A percentile compares a stretch with the other conserved stretches of the same genome.
These are phyloP conservation scores for Hermaeophaga mercurialis DNA, from an alignment of 2,888 invertebrate species.

Conservation along the genomic window DNA sequence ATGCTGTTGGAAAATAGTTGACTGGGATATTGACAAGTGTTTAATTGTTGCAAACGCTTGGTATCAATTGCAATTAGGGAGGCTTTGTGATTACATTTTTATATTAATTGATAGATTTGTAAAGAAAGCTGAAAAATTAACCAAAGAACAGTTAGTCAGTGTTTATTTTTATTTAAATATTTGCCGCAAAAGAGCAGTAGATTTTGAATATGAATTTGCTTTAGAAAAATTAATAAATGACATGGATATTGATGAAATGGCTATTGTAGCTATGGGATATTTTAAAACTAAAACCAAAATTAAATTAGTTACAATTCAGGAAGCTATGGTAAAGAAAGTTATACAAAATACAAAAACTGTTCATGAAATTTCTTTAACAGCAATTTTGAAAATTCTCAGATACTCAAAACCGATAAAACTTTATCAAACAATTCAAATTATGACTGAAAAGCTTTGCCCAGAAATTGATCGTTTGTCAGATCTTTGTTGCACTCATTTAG, in stretches of 20 bases:
- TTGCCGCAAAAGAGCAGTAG: constrained; percentile 61
- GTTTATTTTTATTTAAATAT: constrained; percentile 70
- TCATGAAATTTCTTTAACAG: constrained; percentile 69
- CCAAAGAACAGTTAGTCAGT: constrained; percentile 68
- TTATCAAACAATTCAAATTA: constrained; percentile 57
- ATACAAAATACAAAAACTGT: constrained; percentile 61
- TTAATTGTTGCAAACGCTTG: constrained; percentile 69
- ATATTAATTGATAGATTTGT: constrained; percentile 63
- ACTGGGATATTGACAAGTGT: constrained; percentile 62
- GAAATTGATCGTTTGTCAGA: constrained; percentile 66
- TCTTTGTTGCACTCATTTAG: constrained; percentile 69
- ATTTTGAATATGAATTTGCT: constrained; percentile 70
- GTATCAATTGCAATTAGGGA: constrained; percentile 62
- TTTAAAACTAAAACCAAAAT: constrained; percentile 76
- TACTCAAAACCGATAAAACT: constrained; percentile 61
- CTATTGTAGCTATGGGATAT: constrained; percentile 75
- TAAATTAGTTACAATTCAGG: constrained; percentile 59
- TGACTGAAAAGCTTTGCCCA: constrained; percentile 62
- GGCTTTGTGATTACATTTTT: constrained; percentile 62
- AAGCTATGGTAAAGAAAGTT: constrained; percentile 55
- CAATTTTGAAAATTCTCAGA: constrained; percentile 66
- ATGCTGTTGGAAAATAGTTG: constrained; percentile 59
- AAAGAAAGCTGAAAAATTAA: constrained; percentile 64
- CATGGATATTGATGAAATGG: constrained; percentile 70
- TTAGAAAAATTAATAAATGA: constrained; percentile 61